phyloP scores from a whole-genome alignment of 2,797 vertebrate genomes.

The Cryptoblepharus egeriae region DNA sequence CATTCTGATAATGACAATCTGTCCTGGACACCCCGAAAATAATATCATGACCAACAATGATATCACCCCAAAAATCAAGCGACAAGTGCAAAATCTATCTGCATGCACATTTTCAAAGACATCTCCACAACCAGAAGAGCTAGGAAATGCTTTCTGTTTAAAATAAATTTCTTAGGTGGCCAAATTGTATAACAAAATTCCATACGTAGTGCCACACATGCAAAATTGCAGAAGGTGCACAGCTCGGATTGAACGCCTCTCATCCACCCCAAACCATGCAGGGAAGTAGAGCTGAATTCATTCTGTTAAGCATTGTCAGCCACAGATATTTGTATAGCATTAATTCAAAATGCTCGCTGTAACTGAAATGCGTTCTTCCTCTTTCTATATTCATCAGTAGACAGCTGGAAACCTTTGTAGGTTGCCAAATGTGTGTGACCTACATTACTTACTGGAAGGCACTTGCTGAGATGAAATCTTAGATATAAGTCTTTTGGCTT shows the following conservation, averaged over 20 bases:
- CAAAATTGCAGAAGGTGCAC: not conserved
- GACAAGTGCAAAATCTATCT: not conserved
- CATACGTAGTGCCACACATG: no score
- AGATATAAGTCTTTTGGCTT: slow-evolving; percentile 47
- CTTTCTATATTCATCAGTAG: slow-evolving; percentile 50
- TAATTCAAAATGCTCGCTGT: slow-evolving; percentile 28
- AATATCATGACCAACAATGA: no score
- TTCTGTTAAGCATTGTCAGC: not conserved
- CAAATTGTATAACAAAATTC: not conserved
- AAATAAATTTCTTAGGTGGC: not conserved
- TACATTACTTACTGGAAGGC: slow-evolving; percentile 46
- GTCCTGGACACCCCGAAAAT: no score
- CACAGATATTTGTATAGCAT: not conserved
- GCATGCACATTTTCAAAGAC: not conserved
- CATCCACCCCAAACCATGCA: not conserved
- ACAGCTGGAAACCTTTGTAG: slow-evolving; percentile 58
- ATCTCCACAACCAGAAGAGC: not conserved
- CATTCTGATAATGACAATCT: no score
- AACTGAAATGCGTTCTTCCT: slow-evolving; percentile 36
- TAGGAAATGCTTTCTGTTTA: not conserved
- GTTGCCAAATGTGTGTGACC: slow-evolving; percentile 49
- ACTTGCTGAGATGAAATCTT: slow-evolving; percentile 63
- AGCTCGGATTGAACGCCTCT: slow-evolving; percentile 20
- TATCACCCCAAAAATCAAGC: no score
- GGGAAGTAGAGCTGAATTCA: slow-evolving; percentile 5